Evolutionary conservation across 2,888 invertebrate genomes (phyloP).

Genomic region (Drosophila merina): DNA sequence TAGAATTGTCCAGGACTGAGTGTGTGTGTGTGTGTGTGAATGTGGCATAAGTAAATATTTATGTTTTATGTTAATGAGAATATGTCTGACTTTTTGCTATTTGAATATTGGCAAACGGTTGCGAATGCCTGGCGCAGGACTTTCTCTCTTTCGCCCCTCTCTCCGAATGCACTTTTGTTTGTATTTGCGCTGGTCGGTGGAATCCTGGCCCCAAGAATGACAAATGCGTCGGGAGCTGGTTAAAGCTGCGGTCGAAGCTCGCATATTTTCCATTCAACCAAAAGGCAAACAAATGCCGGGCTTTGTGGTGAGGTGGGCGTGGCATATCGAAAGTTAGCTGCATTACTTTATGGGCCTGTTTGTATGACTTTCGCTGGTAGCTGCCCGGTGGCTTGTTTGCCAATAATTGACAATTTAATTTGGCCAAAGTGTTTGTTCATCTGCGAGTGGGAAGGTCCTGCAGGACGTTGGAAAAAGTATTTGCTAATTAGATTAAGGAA

Average conservation of each 20-base stretch:
- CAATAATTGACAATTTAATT: slow-evolving; percentile 83
- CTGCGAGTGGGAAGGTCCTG: no score
- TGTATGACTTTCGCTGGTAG: slow-evolving; percentile 55
- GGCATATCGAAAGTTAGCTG: slow-evolving; percentile 19
- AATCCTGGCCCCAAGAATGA: slow-evolving; percentile 58
- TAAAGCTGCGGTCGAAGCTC: slow-evolving; percentile 69
- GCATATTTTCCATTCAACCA: slow-evolving; percentile 53
- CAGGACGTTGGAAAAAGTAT: slow-evolving; percentile 16
- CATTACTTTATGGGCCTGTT: slow-evolving; percentile 48
- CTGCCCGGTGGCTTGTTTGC: slow-evolving; percentile 60
- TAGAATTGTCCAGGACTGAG: slow-evolving; percentile 54
- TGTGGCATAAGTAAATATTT: slow-evolving; percentile 80
- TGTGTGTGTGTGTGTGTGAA: slow-evolving; percentile 45
- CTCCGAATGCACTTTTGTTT: slow-evolving; percentile 22
- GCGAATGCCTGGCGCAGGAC: slow-evolving; percentile 40
- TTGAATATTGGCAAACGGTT: slow-evolving; percentile 78
- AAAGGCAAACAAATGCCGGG: slow-evolving; percentile 37
- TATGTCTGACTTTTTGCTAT: slow-evolving; percentile 81
- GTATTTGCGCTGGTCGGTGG: slow-evolving; percentile 20
- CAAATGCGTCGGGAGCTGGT: slow-evolving; percentile 71
- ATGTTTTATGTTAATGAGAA: slow-evolving; percentile 83
- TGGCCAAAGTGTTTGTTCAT: slow-evolving; percentile 63
- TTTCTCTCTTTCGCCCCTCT: slow-evolving; percentile 22
- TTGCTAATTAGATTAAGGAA: slow-evolving; percentile 14
- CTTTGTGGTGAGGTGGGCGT: slow-evolving; percentile 29